Evolutionary conservation across 2,888 invertebrate genomes (phyloP), one percentile per base, ranked within the genome.

Genomic region (Mimachlamys varia): DNA sequence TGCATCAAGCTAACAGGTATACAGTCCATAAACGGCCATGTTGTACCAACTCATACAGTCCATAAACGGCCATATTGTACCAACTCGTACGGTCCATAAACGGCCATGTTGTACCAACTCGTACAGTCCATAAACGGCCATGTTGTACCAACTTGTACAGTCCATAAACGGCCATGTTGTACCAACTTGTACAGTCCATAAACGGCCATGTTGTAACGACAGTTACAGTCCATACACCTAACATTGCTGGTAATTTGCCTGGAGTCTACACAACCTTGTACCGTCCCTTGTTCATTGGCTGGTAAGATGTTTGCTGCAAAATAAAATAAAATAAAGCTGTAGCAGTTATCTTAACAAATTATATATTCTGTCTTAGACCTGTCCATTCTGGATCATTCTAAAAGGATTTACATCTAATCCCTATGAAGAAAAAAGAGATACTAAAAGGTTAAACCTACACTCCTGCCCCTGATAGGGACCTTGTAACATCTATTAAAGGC

Each of bases 191-290:
- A 58, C 13, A 22, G 58, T 58, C 50, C 50, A 7, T 50, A n/a
- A n/a, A n/a, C n/a, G n/a, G n/a, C n/a, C n/a, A n/a, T n/a, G n/a
- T n/a, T n/a, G n/a, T n/a, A n/a, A n/a, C n/a, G n/a, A n/a, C n/a
- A n/a, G n/a, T n/a, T n/a, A n/a, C n/a, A n/a, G n/a, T n/a, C n/a
- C n/a, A n/a, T n/a, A n/a, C n/a, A n/a, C n/a, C n/a, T n/a, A n/a
- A n/a, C n/a, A n/a, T n/a, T n/a, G 7, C 44, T 44, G 44, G 44
- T 44, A n/a, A n/a, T n/a, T n/a, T n/a, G n/a, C n/a, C 13, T 53
- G 53, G 53, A 17, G 53, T 55, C 93, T 92, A 99, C 94, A 99
- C 97, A 96, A 99, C 99, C 97, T 99, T 99, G 97, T 99, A 99
- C 97, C 99, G 98, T 92, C 98, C 98, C 97, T 99, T 98, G 96